Conservation (phyloP, 2,113 vertebrate genomes). For the Chionomys nivalis region DNA sequence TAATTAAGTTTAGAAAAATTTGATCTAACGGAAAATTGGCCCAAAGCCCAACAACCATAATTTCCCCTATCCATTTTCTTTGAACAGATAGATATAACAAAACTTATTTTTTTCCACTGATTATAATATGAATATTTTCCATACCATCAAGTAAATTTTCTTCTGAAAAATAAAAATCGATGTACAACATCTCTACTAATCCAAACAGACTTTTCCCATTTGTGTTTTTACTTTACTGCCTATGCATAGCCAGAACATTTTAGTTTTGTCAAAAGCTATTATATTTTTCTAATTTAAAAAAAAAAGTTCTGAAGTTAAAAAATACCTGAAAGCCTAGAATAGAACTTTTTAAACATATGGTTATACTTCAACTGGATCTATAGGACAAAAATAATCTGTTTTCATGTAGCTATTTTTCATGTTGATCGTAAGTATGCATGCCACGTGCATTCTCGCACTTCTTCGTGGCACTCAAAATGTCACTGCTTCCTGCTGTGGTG, state of each 20-base stretch:
- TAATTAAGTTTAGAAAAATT: not conserved
- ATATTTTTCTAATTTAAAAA: not conserved
- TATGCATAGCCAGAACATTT: not conserved
- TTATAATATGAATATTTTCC: not conserved
- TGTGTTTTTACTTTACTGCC: not conserved
- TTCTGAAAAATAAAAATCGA: not conserved
- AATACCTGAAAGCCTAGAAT: not conserved
- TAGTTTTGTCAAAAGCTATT: not conserved
- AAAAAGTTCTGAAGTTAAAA: not conserved
- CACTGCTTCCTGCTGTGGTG: constrained; percentile 33
- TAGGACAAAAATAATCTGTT: not conserved
- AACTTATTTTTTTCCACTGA: not conserved
- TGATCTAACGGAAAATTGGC: not conserved
- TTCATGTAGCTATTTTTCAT: not conserved
- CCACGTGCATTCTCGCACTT: not conserved
- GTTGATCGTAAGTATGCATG: not conserved
- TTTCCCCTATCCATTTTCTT: not conserved
- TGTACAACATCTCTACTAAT: not conserved
- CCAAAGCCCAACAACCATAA: not conserved
- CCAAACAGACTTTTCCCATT: not conserved
- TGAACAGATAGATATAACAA: not conserved
- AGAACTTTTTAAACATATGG: not conserved
- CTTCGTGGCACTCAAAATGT: constrained; percentile 26
- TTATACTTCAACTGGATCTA: constrained; percentile 21
- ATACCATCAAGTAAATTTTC: not conserved